Percentiles rank a stretch among this genome's conserved stretches.
phyloP scores from a whole-genome alignment of 35 echinoderm and acorn worm species.

The Ptychodera flava region DNA sequence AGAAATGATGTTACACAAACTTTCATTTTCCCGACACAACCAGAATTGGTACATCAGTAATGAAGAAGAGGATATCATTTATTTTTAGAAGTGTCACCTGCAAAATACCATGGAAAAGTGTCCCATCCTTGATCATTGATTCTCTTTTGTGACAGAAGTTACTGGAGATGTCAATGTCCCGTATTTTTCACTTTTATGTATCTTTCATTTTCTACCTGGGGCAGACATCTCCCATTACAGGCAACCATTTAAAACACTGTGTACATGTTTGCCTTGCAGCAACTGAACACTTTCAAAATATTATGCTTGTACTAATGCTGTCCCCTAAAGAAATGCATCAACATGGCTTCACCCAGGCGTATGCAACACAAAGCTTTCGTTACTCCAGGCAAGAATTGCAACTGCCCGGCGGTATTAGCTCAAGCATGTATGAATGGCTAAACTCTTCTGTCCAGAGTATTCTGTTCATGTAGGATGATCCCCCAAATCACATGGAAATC shows the following conservation, averaged over 20 bases:
- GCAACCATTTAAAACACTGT: not conserved
- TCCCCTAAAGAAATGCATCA: not conserved
- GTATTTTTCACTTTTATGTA: not conserved
- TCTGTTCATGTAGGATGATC: too few relatives aligned
- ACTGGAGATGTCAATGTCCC: not conserved
- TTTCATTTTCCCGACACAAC: too few relatives aligned
- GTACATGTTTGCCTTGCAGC: not conserved
- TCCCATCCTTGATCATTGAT: too few relatives aligned
- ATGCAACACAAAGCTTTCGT: not conserved
- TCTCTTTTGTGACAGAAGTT: not conserved
- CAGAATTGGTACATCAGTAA: too few relatives aligned
- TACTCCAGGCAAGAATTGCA: not conserved
- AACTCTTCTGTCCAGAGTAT: too few relatives aligned
- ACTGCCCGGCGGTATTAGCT: not conserved
- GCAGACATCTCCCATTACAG: not conserved
- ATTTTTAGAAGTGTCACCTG: too few relatives aligned
- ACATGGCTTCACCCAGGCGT: not conserved
- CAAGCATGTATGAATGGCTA: too few relatives aligned
- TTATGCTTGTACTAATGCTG: not conserved
- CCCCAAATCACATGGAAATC: too few relatives aligned
- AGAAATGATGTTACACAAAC: too few relatives aligned
- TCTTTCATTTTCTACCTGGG: not conserved
- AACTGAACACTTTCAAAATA: not conserved
- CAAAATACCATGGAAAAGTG: too few relatives aligned
- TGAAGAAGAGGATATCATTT: too few relatives aligned